Evolutionary conservation across 2,797 vertebrate species (phyloP).

Genomic region (Helarctos malayanus): DNA sequence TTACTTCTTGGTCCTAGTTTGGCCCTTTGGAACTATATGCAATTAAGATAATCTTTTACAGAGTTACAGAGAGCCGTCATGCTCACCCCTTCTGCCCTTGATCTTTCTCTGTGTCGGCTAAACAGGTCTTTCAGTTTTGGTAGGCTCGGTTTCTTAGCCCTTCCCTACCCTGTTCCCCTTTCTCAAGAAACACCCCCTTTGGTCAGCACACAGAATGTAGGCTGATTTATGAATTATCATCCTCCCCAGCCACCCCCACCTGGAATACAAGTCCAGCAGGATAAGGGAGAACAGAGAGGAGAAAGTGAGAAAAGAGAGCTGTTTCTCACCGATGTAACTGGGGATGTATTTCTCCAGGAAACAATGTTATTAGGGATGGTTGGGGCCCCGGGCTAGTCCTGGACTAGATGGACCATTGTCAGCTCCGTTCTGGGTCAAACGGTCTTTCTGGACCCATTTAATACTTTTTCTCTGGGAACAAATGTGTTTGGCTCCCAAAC

Average conservation of each 20-base stretch:
- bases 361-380: background rate
- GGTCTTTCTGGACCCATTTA: conserved; percentile 66
- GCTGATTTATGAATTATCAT: background rate
- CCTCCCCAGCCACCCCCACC: background rate
- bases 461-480: conserved; percentile 53
- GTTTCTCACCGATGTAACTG: background rate
- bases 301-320: background rate
- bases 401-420: background rate
- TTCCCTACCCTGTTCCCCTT: background rate
- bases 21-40: background rate
- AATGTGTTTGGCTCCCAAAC: conserved; percentile 70
- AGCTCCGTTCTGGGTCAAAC: conserved; percentile 66
- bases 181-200: conserved; percentile 4
- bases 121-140: background rate
- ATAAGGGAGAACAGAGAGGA: background rate
- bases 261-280: background rate
- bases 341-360: conserved; percentile 2
- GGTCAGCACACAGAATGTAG: background rate
- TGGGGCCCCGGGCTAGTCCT: conserved; percentile 28
- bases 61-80: background rate
- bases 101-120: background rate
- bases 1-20: background rate
- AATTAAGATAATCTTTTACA: background rate
- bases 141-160: background rate
- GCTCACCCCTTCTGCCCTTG: background rate